Evolutionary conservation across 2,797 vertebrate species (phyloP).

Genomic region (Telmatherina bonti): DNA sequence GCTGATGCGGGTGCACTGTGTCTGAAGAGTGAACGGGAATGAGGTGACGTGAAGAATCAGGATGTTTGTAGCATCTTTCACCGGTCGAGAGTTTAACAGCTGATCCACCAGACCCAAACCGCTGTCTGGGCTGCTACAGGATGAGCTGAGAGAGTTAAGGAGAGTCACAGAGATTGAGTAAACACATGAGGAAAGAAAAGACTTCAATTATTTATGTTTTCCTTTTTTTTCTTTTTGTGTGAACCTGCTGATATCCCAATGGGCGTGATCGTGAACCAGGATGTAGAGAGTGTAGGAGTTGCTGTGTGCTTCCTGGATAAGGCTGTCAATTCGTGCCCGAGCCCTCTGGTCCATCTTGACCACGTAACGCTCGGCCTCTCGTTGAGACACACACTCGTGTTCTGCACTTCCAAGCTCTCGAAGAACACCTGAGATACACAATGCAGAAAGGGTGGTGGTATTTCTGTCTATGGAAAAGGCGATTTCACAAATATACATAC

Average conservation of each 20-base stretch:
- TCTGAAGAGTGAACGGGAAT: constrained; percentile 95
- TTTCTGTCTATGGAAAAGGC: neutral
- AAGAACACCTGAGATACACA: constrained; percentile 86
- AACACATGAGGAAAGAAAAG: neutral
- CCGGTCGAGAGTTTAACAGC: constrained; percentile 92
- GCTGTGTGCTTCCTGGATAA: constrained; percentile 91
- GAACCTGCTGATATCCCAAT: constrained; percentile 95
- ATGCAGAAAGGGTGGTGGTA: neutral
- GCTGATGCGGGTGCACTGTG: constrained; percentile 93
- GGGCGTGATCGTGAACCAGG: constrained; percentile 95
- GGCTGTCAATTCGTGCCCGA: constrained; percentile 86
- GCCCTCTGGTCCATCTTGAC: constrained; percentile 91
- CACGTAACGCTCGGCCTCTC: constrained; percentile 89
- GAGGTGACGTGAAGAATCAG: constrained; percentile 96
- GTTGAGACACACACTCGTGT: constrained; percentile 85
- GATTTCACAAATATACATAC: neutral
- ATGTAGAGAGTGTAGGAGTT: constrained; percentile 95
- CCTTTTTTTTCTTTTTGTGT: constrained; percentile 12
- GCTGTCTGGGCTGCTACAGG: constrained; percentile 80
- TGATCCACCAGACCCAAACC: constrained; percentile 89
- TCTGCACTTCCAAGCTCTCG: constrained; percentile 92
- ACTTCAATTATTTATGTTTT: neutral
- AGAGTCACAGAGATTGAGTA: constrained; percentile 12
- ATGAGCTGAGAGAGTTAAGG: constrained; percentile 56
- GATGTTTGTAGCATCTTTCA: constrained; percentile 94